Conservation (phyloP, 2,888 invertebrate species). For the Isoperla grammatica region DNA sequence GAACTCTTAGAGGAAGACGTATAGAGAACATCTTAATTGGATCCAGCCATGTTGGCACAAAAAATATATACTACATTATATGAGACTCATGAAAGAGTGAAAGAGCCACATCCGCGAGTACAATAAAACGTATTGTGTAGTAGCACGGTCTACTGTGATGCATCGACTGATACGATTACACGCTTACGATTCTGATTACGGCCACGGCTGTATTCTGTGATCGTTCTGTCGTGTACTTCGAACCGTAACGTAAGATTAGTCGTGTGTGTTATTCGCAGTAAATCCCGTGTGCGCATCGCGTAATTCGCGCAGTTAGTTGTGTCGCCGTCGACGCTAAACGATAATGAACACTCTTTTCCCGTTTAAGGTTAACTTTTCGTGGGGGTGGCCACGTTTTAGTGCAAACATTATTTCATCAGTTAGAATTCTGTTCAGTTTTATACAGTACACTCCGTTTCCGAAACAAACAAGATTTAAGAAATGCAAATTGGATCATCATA, state of each 20-base stretch:
- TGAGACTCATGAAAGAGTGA: too few relatives aligned
- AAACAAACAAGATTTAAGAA: too few relatives aligned
- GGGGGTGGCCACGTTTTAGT: conserved; percentile 14
- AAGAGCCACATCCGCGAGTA: too few relatives aligned
- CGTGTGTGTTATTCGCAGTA: background rate
- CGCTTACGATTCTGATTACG: too few relatives aligned
- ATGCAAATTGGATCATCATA: too few relatives aligned
- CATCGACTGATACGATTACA: too few relatives aligned
- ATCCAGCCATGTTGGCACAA: conserved; percentile 2
- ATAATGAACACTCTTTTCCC: background rate
- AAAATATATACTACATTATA: background rate
- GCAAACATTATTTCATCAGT: conserved; percentile 11
- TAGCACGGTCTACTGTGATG: too few relatives aligned
- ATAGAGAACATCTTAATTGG: conserved; percentile 14
- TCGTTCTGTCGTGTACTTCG: background rate
- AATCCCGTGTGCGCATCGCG: background rate
- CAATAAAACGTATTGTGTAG: too few relatives aligned
- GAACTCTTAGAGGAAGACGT: conserved; percentile 1
- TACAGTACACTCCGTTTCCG: too few relatives aligned
- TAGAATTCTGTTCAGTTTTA: background rate
- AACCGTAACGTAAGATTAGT: background rate
- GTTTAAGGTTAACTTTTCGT: conserved; percentile 3
- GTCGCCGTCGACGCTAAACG: conserved; percentile 4
- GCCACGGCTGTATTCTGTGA: background rate
- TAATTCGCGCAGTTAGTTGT: background rate